These are phyloP conservation scores for Caligus rogercresseyi DNA, from an alignment of 1,140 invertebrate genomes.

Conservation along the genomic window DNA sequence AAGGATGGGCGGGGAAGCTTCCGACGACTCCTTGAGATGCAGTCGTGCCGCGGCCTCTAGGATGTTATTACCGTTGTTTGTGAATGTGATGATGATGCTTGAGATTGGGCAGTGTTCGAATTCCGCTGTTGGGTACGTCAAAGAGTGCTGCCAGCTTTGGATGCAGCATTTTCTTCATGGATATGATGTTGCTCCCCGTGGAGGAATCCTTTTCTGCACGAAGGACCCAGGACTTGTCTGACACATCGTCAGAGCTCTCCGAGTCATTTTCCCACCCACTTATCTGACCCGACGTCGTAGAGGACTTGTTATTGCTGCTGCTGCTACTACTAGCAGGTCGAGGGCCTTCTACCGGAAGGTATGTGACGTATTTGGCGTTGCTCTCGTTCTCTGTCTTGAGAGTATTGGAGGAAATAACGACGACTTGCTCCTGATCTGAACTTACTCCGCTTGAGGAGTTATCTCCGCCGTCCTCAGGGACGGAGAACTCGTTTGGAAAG, in stretches of 20 bases:
- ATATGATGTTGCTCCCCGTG: background rate
- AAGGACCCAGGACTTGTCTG: slow-evolving; percentile 29
- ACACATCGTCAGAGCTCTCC: slow-evolving; percentile 29
- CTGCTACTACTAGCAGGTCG: background rate
- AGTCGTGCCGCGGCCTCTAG: background rate
- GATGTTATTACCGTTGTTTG: slow-evolving; percentile 13
- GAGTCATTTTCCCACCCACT: slow-evolving; percentile 24
- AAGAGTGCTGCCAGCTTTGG: slow-evolving; percentile 11
- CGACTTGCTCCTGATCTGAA: slow-evolving; percentile 56
- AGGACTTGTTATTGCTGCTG: background rate
- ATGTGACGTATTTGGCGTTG: slow-evolving; percentile 27
- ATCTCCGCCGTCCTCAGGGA: slow-evolving; percentile 46
- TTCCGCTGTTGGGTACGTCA: slow-evolving; percentile 15
- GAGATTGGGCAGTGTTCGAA: slow-evolving; percentile 16
- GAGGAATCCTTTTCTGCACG: slow-evolving; percentile 23
- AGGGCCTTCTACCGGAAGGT: slow-evolving; percentile 17
- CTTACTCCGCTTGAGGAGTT: slow-evolving; percentile 69
- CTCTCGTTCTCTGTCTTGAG: slow-evolving; percentile 28
- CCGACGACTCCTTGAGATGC: slow-evolving; percentile 20
- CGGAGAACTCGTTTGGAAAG: slow-evolving; percentile 53
- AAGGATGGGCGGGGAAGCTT: slow-evolving; percentile 1
- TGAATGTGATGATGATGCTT: slow-evolving; percentile 22
- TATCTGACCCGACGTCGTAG: slow-evolving; percentile 29
- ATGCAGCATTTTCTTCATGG: slow-evolving; percentile 17
- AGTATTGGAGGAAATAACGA: slow-evolving; percentile 23